Base-by-base conservation (phyloP, 2,113 vertebrate genomes). In the Oenanthe oenanthe region DNA sequence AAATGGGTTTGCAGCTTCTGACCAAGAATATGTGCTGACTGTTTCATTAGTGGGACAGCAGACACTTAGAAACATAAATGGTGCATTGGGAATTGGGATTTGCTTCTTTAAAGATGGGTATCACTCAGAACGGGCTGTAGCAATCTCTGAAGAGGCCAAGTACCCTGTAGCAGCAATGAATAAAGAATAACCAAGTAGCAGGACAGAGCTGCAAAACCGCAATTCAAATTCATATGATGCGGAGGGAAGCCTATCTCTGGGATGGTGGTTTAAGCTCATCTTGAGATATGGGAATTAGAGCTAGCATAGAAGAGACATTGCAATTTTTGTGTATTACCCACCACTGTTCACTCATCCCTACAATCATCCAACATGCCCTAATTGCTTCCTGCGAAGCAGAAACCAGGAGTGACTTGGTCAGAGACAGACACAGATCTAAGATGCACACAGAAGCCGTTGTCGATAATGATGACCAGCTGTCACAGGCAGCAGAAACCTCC, bases 381-480 rank as follows among this genome's bases (percentile, higher is more conserved):
- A 94, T 93, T 94, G 91, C 84, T 92, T 89, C 65, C 96, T 95
- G 95, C 61, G 95, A 97, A 95, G 83, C 85, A 95, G 78, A 97
- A 96, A 75, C 67, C 1, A 15, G 88, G 95, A 95, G 38, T 73
- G 75, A 95, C 85, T 93, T 65, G 74, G 88, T 92, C 70, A 72
- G 81, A 94, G 82, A 94, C 91, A 94, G 93, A 82, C 89, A 91
- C 88, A 97, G 94, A 97, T 88, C 90, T 97, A 79, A 96, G 94
- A 97, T 65, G 74, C 72, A 90, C 93, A 95, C 77, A 92, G 95
- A 92, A 94, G 93, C 94, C 95, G 95, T 91, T 38, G 18, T 97
- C 86, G 82, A 38, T 88, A 72, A 94, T 43, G 88, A 94, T 92
- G 94, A 97, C 97, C 97, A 98, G 97, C 97, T 98, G 97, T 97